Conservation (phyloP, 2,888 invertebrate species). For the Micoletzkya japonica region DNA sequence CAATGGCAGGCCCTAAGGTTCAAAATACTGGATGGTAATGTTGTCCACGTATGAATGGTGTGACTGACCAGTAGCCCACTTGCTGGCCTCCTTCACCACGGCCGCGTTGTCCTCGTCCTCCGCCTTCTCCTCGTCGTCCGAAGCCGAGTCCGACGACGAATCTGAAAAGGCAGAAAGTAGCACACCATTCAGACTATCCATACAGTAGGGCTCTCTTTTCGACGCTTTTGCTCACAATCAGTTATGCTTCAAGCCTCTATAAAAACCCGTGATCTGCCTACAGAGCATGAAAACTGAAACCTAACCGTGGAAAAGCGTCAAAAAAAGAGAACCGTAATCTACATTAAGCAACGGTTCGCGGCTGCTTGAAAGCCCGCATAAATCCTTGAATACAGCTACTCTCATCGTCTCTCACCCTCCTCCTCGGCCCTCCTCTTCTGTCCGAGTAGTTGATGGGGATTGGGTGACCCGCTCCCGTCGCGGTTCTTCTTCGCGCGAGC, state of each 20-base stretch:
- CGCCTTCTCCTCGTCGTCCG: conserved; percentile 28
- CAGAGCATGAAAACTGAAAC: too few relatives aligned
- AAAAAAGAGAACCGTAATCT: too few relatives aligned
- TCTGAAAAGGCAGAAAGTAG: neutral
- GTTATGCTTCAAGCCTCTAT: too few relatives aligned
- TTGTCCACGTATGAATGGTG: neutral
- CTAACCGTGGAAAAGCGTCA: too few relatives aligned
- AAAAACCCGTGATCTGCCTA: too few relatives aligned
- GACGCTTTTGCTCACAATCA: neutral
- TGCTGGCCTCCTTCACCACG: conserved; percentile 19
- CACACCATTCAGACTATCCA: neutral
- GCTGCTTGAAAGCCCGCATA: too few relatives aligned
- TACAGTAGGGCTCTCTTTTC: too few relatives aligned
- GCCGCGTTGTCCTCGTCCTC: conserved; percentile 29
- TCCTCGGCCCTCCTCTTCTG: conserved; percentile 30
- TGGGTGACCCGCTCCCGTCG: conserved; percentile 51
- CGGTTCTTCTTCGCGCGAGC: conserved; percentile 38
- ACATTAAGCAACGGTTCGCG: too few relatives aligned
- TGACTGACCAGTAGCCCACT: conserved; percentile 22
- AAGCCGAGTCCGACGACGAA: conserved; percentile 6
- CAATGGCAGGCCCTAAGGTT: too few relatives aligned
- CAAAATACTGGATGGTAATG: too few relatives aligned
- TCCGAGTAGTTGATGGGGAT: conserved; percentile 54
- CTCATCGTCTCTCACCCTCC: neutral
- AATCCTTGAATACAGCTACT: too few relatives aligned